Percentiles rank a stretch among this genome's conserved stretches.
Conservation (phyloP, 2,888 invertebrate genomes). For the Phragmatobia fuliginosa region DNA sequence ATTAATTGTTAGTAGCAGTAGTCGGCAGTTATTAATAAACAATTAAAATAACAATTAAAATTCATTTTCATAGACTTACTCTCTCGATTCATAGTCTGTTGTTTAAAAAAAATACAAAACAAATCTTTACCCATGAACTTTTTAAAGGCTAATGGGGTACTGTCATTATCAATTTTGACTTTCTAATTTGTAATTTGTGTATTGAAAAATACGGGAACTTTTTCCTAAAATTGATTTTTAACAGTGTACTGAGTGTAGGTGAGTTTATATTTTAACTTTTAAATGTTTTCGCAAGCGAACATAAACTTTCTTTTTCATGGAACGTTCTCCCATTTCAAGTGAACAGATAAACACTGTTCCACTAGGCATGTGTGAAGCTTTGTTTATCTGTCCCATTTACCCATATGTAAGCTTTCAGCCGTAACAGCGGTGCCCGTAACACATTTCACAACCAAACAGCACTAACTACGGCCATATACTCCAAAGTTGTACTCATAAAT, state of each 20-base stretch:
- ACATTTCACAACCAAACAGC: conserved; percentile 27
- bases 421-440: conserved; percentile 26
- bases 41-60: no score
- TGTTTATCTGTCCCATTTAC: conserved; percentile 56
- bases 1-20: no score
- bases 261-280: background rate
- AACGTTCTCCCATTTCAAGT: background rate
- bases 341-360: conserved; percentile 15
- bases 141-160: background rate
- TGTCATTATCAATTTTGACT: background rate
- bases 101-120: background rate
- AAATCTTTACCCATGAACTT: background rate
- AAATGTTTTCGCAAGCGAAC: background rate
- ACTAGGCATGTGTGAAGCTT: conserved; percentile 21
- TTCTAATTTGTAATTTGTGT: no score
- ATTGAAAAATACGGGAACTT: no score
- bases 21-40: no score
- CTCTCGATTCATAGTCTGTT: background rate
- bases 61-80: no score
- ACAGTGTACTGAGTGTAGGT: background rate
- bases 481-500: conserved; percentile 16
- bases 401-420: conserved; percentile 33
- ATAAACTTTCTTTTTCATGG: background rate
- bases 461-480: conserved; percentile 2
- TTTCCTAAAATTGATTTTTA: no score